Evolutionary conservation across 2,888 invertebrate genomes (phyloP), one percentile per base, ranked within the genome.

Genomic region (Colostygia pectinataria): DNA sequence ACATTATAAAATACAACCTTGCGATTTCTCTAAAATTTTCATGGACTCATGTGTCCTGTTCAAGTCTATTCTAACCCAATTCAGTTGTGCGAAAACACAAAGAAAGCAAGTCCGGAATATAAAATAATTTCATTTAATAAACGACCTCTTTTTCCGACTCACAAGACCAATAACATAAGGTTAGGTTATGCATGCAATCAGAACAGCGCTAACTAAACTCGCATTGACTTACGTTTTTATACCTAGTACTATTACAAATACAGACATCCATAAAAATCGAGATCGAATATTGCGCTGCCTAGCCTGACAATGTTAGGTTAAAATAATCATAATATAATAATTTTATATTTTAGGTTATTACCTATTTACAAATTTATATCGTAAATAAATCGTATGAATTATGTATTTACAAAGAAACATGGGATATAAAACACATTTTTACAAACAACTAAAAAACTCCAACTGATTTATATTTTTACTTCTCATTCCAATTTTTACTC

Each of bases 1-100:
- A 87, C 76, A 75, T 81, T n/a, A 85, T 73, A 82, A 83, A 86
- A 81, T 79, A 86, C 85, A 87, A 86, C 85, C 86, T 53, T 62
- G 61, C 61, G 55, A 53, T 62, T 60, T 59, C 28, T 42, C 46
- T 23, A 31, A 20, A 10, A 40, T 29, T 38, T 42, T 33, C 47
- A 53, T 52, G 54, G 52, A 46, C 67, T 77, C 73, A 75, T 76
- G n/a, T 15, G 38, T 32, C 25, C 33, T 31, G 20, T 18, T 24
- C 18, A 33, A 77, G 73, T 73, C 65, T 68, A 57, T 57, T 59
- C 65, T 66, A 68, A 68, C 54, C 32, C 20, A 46, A 57, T 60
- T 63, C n/a, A 8, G 10, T 52, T 34, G 42, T 33, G 41, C 46
- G 29, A 38, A 38, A 46, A 32, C 13, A 40, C 38, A 23, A 38